Evolutionary conservation across 2,888 invertebrate genomes (phyloP).

Genomic region (Campaea margaritaria): DNA sequence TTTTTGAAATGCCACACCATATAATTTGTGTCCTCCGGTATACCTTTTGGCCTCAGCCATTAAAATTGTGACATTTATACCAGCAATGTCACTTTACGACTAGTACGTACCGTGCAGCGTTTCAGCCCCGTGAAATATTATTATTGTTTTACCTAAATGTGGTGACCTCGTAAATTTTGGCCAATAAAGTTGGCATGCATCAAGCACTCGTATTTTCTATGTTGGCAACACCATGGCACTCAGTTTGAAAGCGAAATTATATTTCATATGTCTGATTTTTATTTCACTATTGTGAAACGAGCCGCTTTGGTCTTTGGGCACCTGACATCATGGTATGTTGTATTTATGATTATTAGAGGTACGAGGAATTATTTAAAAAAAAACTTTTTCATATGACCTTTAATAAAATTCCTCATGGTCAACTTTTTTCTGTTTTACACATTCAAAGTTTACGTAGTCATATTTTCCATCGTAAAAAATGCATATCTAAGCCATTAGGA

Average conservation of each 20-base stretch:
- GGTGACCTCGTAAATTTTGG: conserved; percentile 45
- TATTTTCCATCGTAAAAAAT: conserved; percentile 55
- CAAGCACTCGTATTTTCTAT: conserved; percentile 30
- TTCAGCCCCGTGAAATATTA: conserved; percentile 46
- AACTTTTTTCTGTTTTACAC: conserved; percentile 37
- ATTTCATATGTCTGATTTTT: no score
- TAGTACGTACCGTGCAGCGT: conserved; percentile 27
- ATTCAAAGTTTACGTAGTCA: conserved; percentile 50
- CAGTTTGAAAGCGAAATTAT: conserved; percentile 5
- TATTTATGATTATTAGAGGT: no score
- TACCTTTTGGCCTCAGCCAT: conserved; percentile 20
- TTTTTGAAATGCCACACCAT: no score
- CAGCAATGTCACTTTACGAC: conserved; percentile 44
- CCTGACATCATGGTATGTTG: no score
- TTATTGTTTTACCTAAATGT: conserved; percentile 44
- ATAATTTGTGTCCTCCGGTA: no score
- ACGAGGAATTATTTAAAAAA: no score
- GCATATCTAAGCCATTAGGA: conserved; percentile 50
- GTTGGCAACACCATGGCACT: conserved; percentile 7
- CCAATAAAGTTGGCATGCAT: conserved; percentile 48
- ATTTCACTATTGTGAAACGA: no score
- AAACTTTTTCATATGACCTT: background rate
- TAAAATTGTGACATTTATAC: conserved; percentile 40
- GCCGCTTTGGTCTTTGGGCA: no score
- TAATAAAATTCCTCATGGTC: conserved; percentile 13